Evolutionary conservation across 2,888 invertebrate genomes (phyloP), one percentile per base, ranked within the genome.

Genomic region (Philopedon plagiatum): DNA sequence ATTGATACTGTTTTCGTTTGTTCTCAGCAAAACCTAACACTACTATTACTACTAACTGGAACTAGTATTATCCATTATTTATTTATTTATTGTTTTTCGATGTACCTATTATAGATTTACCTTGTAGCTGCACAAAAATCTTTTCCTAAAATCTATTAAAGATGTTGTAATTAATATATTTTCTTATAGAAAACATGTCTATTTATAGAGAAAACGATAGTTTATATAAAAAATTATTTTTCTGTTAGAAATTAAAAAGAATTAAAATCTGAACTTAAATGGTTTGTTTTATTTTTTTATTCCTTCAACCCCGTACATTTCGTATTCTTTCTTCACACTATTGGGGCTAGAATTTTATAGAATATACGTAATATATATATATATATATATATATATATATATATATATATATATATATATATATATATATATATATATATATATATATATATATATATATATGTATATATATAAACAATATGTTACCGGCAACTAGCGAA

Each of bases 21-120:
- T 54, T 54, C 26, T 26, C 15, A 11, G 11, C 11, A 21, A 15
- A n/a, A 1, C 23, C 1, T 54, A 29, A 29, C 51, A 49, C 18
- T 18, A 34, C 2, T 34, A 13, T 8, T 19, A 0, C 46, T 15
- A 51, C 49, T 54, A 29, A 54, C 29, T 18, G 51, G 29, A 54
- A 54, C 15, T 54, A 54, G 51, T 54, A 54, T 54, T 54, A 57
- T 8, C 8, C 7, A 21, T 57, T 37, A 57, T 37, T 62, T 69
- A 69, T 69, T 69, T 69, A 69, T 69, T 69, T 62, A 56, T 69
- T 69, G 63, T 69, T 69, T n/a, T 41, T 41, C n/a, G 26, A 56
- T 34, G 32, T 54, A 34, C 23, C 26, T 54, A 51, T 54, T 41
- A n/a, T 41, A 46, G 15, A 23, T 29, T 51, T 46, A 41, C 9